These are phyloP conservation scores for Amazona guildingii DNA, from an alignment of 2,113 vertebrate species.

Conservation along the genomic window DNA sequence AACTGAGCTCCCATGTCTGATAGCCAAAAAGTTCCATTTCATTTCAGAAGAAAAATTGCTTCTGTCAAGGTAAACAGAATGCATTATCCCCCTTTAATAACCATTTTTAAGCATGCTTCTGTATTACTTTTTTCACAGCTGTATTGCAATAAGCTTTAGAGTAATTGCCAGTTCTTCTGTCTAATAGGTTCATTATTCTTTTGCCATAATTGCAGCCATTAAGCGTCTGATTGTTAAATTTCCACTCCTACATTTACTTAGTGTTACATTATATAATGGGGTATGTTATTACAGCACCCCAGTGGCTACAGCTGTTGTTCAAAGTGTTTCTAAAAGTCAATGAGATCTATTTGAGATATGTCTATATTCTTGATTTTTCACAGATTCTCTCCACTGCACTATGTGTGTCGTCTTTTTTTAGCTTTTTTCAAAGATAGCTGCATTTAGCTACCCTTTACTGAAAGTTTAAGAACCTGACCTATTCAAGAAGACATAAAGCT, in stretches of 20 bases:
- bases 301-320: slow-evolving; percentile 76
- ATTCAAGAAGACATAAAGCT: slow-evolving; percentile 47
- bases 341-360: slow-evolving; percentile 69
- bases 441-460: slow-evolving; percentile 49
- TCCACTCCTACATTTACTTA: slow-evolving; percentile 80
- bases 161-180: slow-evolving; percentile 83
- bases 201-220: slow-evolving; percentile 86
- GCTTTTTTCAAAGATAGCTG: slow-evolving; percentile 48
- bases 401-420: slow-evolving; percentile 23
- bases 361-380: slow-evolving; percentile 66
- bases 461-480: slow-evolving; percentile 62
- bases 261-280: slow-evolving; percentile 80
- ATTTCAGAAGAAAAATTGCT: slow-evolving; percentile 77
- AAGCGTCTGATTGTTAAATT: slow-evolving; percentile 85
- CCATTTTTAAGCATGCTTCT: slow-evolving; percentile 80
- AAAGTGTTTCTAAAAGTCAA: slow-evolving; percentile 75
- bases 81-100: slow-evolving; percentile 82
- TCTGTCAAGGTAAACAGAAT: slow-evolving; percentile 83
- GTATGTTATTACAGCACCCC: slow-evolving; percentile 78
- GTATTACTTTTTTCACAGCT: slow-evolving; percentile 81
- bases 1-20: slow-evolving; percentile 75
- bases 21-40: slow-evolving; percentile 75
- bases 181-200: slow-evolving; percentile 89
- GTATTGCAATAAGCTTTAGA: slow-evolving; percentile 83
- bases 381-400: not conserved